Conservation (phyloP, 2,888 invertebrate species). For the Chrysina gloriosa region DNA sequence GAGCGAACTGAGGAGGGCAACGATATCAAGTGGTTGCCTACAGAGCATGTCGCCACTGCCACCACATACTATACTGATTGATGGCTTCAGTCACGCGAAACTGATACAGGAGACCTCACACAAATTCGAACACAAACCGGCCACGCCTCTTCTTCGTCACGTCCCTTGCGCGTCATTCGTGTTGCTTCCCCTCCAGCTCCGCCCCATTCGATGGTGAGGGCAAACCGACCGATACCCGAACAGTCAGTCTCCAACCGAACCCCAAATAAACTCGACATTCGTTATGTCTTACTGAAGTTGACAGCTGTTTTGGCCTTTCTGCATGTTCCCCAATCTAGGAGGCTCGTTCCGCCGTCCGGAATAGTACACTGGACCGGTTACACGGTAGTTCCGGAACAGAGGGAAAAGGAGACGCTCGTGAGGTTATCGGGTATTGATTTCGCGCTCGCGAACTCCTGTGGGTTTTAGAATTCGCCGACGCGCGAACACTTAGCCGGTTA, state of each 20-base stretch:
- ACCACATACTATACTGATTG: conserved; percentile 65
- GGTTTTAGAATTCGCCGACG: too few relatives aligned
- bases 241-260: conserved; percentile 58
- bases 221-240: conserved; percentile 45
- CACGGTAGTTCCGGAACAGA: too few relatives aligned
- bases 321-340: too few relatives aligned
- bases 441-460: too few relatives aligned
- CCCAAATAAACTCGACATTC: conserved; percentile 53
- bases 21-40: conserved; percentile 66
- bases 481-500: neutral
- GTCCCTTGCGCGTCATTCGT: conserved; percentile 34
- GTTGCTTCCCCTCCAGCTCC: conserved; percentile 52
- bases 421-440: too few relatives aligned
- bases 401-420: too few relatives aligned
- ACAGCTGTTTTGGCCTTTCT: conserved; percentile 44
- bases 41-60: conserved; percentile 66
- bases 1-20: conserved; percentile 50
- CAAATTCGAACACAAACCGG: conserved; percentile 37
- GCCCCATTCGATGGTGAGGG: conserved; percentile 47
- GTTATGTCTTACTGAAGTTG: conserved; percentile 49
- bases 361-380: too few relatives aligned
- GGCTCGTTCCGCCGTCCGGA: too few relatives aligned
- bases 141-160: conserved; percentile 13
- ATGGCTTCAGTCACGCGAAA: conserved; percentile 64
- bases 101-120: conserved; percentile 62